Evolutionary conservation across 2,113 vertebrate species (phyloP).

Genomic region (Cephalopterus ornatus): DNA sequence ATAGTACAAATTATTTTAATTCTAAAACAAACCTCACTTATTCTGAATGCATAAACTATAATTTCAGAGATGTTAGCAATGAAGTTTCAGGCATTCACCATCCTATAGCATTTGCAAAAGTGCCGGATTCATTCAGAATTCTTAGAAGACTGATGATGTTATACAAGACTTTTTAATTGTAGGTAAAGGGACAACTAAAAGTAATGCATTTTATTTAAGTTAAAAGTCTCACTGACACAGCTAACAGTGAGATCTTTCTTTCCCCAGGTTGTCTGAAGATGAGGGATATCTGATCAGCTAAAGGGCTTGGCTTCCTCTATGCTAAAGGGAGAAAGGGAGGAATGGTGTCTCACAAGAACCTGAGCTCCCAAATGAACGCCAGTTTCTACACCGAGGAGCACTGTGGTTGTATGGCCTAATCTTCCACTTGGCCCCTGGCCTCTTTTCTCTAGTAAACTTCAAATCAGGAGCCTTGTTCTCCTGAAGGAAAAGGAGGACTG

Average conservation of each 20-base stretch:
- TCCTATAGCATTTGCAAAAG: not conserved
- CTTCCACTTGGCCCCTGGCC: not conserved
- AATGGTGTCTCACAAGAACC: fast-evolving
- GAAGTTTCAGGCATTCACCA: not conserved
- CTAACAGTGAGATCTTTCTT: not conserved
- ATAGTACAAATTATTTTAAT: not conserved
- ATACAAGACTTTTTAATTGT: not conserved
- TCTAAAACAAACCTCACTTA: not conserved
- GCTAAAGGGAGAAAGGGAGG: not conserved
- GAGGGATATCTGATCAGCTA: not conserved
- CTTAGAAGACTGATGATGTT: not conserved
- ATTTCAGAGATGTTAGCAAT: not conserved
- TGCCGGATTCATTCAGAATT: not conserved
- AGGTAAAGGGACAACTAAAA: not conserved
- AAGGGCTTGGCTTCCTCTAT: not conserved
- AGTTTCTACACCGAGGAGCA: not conserved
- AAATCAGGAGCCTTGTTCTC: not conserved
- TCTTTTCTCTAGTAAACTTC: not conserved
- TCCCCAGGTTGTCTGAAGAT: not conserved
- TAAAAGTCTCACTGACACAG: not conserved
- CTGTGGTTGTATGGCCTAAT: not conserved
- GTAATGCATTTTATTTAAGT: not conserved
- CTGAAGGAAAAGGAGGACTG: not conserved
- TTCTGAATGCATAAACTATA: not conserved
- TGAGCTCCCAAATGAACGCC: not conserved